A percentile compares a stretch with the other conserved stretches of the same genome.
Evolutionary conservation across 2,888 invertebrate species (phyloP).

Genomic region (Dorcus parallelipipedus): DNA sequence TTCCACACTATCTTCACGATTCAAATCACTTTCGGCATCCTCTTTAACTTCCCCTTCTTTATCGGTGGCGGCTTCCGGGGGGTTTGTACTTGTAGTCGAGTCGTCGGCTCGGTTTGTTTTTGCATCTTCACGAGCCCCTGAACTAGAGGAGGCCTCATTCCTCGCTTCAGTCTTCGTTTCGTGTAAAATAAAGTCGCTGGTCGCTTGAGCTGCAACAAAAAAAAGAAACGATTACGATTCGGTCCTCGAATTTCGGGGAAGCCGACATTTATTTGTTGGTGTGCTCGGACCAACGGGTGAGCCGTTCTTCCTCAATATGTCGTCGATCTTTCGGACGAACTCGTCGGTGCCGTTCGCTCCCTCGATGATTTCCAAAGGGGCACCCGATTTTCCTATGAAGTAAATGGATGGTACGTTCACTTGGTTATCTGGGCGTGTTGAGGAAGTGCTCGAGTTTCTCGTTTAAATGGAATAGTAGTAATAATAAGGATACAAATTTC

Average conservation of each 20-base stretch:
- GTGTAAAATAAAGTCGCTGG: too few relatives aligned
- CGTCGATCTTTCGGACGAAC: slow-evolving; percentile 63
- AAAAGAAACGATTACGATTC: too few relatives aligned
- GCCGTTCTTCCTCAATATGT: slow-evolving; percentile 57
- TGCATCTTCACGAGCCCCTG: too few relatives aligned
- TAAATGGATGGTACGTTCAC: slow-evolving; percentile 79
- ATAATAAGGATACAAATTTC: slow-evolving; percentile 78
- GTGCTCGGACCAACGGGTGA: neutral
- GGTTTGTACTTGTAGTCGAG: neutral
- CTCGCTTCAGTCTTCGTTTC: too few relatives aligned
- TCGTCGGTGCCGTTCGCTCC: slow-evolving; percentile 60
- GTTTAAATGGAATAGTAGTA: neutral
- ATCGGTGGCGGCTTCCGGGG: neutral
- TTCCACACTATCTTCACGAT: slow-evolving; percentile 58
- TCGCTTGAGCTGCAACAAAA: too few relatives aligned
- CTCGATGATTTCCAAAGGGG: slow-evolving; percentile 75
- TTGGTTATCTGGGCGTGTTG: slow-evolving; percentile 58
- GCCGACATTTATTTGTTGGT: neutral
- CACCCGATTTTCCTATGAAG: slow-evolving; percentile 81
- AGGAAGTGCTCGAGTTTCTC: neutral
- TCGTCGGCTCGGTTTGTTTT: neutral
- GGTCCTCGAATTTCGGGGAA: neutral
- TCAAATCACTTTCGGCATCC: slow-evolving; percentile 3
- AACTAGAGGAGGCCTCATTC: too few relatives aligned
- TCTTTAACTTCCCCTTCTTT: neutral